A percentile compares a stretch with the other conserved stretches of the same genome.
These are phyloP conservation scores for Drosophila elegans DNA, from an alignment of 1,140 invertebrate genomes.

Conservation along the genomic window DNA sequence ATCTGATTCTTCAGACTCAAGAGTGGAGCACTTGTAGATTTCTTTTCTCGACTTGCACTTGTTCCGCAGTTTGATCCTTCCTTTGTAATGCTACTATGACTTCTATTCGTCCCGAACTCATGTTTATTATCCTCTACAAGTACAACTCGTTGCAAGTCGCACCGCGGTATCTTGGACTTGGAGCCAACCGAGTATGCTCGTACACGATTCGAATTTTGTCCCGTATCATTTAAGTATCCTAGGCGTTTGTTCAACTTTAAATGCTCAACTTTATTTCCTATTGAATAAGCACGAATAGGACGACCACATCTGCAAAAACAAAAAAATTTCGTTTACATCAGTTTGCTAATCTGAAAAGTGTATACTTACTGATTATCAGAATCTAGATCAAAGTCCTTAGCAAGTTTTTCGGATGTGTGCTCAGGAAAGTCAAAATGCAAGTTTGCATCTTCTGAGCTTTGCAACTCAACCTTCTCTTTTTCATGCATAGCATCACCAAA, in stretches of 20 bases:
- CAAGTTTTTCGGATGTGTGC: conserved; percentile 58
- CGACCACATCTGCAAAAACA: conserved; percentile 85
- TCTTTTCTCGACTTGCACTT: conserved; percentile 66
- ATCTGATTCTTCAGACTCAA: conserved; percentile 87
- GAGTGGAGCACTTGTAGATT: conserved; percentile 87
- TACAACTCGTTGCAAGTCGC: conserved; percentile 66
- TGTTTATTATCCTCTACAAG: conserved; percentile 55
- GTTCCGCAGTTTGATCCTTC: conserved; percentile 19
- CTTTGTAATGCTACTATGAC: conserved; percentile 60
- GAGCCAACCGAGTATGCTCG: conserved; percentile 90
- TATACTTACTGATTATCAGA: conserved; percentile 60
- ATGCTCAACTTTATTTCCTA: conserved; percentile 91
- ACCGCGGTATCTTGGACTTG: conserved; percentile 86
- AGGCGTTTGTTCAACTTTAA: conserved; percentile 69
- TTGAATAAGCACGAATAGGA: conserved; percentile 92
- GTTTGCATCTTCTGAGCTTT: conserved; percentile 20
- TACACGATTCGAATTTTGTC: conserved; percentile 85
- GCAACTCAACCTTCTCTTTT: conserved; percentile 20
- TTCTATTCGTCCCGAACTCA: conserved; percentile 55
- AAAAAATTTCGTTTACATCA: not conserved
- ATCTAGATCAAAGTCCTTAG: conserved; percentile 47
- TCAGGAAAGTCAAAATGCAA: conserved; percentile 61
- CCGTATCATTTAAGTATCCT: conserved; percentile 64
- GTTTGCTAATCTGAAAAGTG: not conserved
- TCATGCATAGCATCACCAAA: conserved; percentile 18